Base-by-base conservation (phyloP, 2,113 vertebrate genomes). In the Deroptyus accipitrinus region DNA sequence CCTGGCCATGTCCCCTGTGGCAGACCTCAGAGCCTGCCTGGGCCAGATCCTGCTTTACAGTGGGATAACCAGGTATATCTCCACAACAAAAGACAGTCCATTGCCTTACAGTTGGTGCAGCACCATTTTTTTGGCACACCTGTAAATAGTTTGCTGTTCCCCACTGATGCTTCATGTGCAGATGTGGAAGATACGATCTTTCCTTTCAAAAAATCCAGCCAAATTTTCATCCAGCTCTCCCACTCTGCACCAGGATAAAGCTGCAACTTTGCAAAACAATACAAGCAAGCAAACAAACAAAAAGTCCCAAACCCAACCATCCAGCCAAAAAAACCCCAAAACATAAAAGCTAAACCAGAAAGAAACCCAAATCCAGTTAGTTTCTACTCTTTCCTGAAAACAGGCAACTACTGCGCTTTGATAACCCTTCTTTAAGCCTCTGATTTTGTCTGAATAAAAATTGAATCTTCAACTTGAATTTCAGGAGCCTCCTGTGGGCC, bases 401-500 rank as follows among this genome's bases (percentile, higher is more conserved):
- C 17, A 82, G 27, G 69, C 67, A 85, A 63, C 46, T 55, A 70
- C 62, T 80, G 85, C 25, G 77, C 92, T 91, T 74, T n/a, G 70
- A 95, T 87, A 93, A 92, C 48, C 57, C 49, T 93, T 90, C 48
- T 81, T 88, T 92, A 90, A 90, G 82, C 46, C n/a, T 67, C n/a
- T 0, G 4, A 69, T 86, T 93, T 88, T 88, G 57, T 77, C 79
- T 76, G 54, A 93, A 83, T 90, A 54, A 77, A 64, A 88, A 83
- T 4, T 77, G 54, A 48, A 86, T 59, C 63, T 92, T 90, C 28
- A 80, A 35, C 67, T 86, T 76, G 35, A 37, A 27, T 78, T 94
- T 95, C 79, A 90, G 70, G 62, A 42, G 52, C 42, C 44, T 86
- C 51, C 49, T 66, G 44, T 59, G 54, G 18, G 41, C 61, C 72